phyloP scores from a whole-genome alignment of 2,888 invertebrate species.

The Pterobdella sp. region DNA sequence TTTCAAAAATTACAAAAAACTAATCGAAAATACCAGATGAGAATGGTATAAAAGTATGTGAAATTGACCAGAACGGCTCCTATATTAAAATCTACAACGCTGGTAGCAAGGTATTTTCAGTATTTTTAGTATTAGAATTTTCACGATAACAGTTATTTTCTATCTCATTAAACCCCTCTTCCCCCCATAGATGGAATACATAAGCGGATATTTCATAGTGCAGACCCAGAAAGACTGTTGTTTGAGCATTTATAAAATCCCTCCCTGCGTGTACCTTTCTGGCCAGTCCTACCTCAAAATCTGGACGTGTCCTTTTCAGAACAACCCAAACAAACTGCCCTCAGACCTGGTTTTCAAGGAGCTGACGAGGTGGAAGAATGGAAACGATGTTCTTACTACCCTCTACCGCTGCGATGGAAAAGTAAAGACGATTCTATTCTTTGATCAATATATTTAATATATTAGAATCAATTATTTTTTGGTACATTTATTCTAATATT shows the following conservation, averaged over 20 bases:
- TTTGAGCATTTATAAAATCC: constrained; percentile 19
- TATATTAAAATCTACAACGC: constrained; percentile 21
- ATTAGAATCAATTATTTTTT: too few relatives aligned
- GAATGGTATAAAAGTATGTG: constrained; percentile 22
- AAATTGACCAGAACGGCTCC: constrained; percentile 7
- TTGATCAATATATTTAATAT: too few relatives aligned
- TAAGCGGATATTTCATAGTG: constrained; percentile 24
- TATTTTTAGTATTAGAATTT: too few relatives aligned
- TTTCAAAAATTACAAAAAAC: too few relatives aligned
- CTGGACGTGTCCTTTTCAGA: constrained; percentile 19
- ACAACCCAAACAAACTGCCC: constrained; percentile 25
- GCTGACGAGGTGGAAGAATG: constrained; percentile 20
- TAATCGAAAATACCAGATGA: constrained; percentile 17
- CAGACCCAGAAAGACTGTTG: constrained; percentile 27
- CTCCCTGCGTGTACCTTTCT: constrained; percentile 25
- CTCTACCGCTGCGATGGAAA: constrained; percentile 27
- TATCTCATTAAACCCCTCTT: background rate
- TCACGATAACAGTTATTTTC: background rate
- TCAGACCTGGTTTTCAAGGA: constrained; percentile 23
- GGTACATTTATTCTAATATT: too few relatives aligned
- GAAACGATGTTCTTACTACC: constrained; percentile 13
- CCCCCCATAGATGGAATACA: constrained; percentile 20
- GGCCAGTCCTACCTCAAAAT: constrained; percentile 22
- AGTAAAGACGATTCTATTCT: too few relatives aligned
- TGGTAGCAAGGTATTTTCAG: constrained; percentile 18